These are phyloP conservation scores for Ceyx cyanopectus DNA, from an alignment of 2,113 vertebrate species.

Conservation along the genomic window DNA sequence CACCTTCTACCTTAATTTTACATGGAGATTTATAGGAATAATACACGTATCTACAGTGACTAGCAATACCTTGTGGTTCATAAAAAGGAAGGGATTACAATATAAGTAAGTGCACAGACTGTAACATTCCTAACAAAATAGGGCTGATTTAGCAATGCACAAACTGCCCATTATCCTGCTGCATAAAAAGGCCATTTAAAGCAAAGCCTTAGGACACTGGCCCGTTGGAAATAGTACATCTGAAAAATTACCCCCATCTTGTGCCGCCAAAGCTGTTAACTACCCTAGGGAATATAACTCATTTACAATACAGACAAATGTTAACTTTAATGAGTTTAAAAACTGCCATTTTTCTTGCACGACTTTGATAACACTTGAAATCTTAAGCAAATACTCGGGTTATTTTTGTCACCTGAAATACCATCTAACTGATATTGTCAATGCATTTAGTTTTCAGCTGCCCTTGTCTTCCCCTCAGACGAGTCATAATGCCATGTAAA, in stretches of 20 bases:
- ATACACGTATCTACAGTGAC: neutral
- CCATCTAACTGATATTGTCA: neutral
- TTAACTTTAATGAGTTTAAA: conserved; percentile 73
- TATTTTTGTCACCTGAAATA: conserved; percentile 37
- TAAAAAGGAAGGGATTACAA: conserved; percentile 2
- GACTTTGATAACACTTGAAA: conserved; percentile 44
- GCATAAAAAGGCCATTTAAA: conserved; percentile 87
- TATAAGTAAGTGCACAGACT: neutral
- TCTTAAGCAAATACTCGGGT: conserved; percentile 11
- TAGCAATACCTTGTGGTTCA: neutral
- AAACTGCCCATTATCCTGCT: conserved; percentile 86
- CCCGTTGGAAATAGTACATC: conserved; percentile 61
- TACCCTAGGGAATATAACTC: conserved; percentile 74
- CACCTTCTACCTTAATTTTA: conserved; percentile 25
- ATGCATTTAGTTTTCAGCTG: neutral
- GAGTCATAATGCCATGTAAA: neutral
- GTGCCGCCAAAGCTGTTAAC: conserved; percentile 77
- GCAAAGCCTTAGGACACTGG: conserved; percentile 80
- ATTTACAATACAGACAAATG: conserved; percentile 72
- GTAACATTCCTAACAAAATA: conserved; percentile 81
- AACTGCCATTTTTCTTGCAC: conserved; percentile 53
- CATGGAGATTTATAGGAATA: neutral
- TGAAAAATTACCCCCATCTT: conserved; percentile 81
- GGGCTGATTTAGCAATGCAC: conserved; percentile 86
- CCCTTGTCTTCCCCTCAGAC: neutral